phyloP scores from a whole-genome alignment of 1,140 invertebrate genomes.

The Penaeus vannamei region DNA sequence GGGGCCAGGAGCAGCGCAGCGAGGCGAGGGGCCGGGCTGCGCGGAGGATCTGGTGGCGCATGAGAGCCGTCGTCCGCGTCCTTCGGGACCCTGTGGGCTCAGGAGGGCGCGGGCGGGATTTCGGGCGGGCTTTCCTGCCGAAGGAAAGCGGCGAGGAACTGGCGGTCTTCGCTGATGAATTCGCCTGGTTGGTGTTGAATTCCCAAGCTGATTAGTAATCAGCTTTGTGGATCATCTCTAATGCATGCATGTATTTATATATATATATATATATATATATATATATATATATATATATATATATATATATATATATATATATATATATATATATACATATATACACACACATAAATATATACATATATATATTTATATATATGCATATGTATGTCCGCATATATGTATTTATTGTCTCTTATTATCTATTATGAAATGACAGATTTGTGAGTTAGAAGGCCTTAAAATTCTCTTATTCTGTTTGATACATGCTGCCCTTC shows the following conservation, averaged over 20 bases:
- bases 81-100: no score
- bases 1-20: no score
- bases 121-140: no score
- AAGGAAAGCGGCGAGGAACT: no score
- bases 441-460: not conserved
- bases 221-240: no score
- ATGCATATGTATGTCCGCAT: not conserved
- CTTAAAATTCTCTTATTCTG: not conserved
- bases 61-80: no score
- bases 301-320: constrained; percentile 20
- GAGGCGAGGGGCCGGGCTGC: no score
- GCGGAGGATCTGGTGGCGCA: no score
- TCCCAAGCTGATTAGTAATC: no score
- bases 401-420: not conserved
- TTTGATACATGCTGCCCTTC: not conserved
- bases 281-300: constrained; percentile 32
- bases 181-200: no score
- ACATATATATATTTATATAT: not conserved
- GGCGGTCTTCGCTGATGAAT: no score
- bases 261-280: constrained; percentile 37
- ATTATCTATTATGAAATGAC: not conserved
- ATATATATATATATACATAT: not conserved
- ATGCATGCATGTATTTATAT: not conserved
- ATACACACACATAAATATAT: not conserved
- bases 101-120: no score